Base-by-base conservation (phyloP, 2,113 vertebrate species). In the Sander lucioperca region DNA sequence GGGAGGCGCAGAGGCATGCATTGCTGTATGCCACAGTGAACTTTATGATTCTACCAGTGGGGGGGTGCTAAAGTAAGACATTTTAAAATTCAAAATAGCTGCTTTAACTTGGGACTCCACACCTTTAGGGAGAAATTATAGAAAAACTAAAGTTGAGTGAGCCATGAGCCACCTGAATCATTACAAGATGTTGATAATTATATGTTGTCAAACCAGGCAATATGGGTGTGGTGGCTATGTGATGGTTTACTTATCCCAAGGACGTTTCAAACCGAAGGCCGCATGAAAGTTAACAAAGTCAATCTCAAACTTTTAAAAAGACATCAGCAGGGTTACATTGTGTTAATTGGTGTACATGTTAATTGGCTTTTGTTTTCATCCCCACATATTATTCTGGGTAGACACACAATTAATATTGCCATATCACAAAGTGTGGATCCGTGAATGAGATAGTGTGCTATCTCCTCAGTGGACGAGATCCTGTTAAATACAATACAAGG, bases 401-500 rank as follows among this genome's bases (percentile, higher is more conserved):
- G 53, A 69, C n/a, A 69, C 36, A 56, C 21, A 58, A 56, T 67
- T 58, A 73, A 81, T 68, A 79, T 53, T 65, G 16, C 19, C 43
- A 25, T 69, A 50, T 62, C 58, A 68, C 58, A 71, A 75, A 72
- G 14, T 36, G 12, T 0, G n/a, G 25, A 25, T 65, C 61, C 64
- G 12, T 27, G 23, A 73, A 75, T 56, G 36, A 70, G 51, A 70
- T 68, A 12, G 23, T 27, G 54, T 56, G 13, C 47, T 47, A 3
- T 73, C 23, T 72, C 30, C n/a, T 68, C 27, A n/a, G 18, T 62
- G 56, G 30, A 70, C 2, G 4, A 65, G 7, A 69, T 23, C 18
- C 30, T 53, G 61, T 53, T 85, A 84, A 81, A 69, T 79, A 79
- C 63, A 79, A 64, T 1, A 69, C 63, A 33, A 74, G n/a, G 8